Evolutionary conservation across 2,888 invertebrate species (phyloP), one percentile per base, ranked within the genome.

Genomic region (Thysanoteuthis rhombus): DNA sequence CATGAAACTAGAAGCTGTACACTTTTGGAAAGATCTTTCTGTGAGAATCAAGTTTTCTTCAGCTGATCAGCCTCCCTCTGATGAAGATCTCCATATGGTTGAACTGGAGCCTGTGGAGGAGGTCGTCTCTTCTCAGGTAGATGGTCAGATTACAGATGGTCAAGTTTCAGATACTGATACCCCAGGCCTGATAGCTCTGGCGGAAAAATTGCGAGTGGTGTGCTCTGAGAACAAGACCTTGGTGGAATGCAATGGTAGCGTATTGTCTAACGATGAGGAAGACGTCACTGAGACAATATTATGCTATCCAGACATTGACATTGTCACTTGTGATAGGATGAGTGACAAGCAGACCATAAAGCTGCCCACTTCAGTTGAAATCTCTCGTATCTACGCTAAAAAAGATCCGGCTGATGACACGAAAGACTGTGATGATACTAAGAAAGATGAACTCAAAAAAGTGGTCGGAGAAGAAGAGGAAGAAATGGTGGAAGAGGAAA

Each of bases 1-100:
- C 5, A 93, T 94, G 32, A 94, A 95, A 93, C 58, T 93, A 52
- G 94, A 95, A 92, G 94, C 94, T n/a, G 95, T 95, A 94, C 93
- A 94, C 22, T 95, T 95, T 93, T 95, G 95, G 95, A 93, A 94
- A 91, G 93, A 94, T 89, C 94, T 95, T 32, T 94, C 94, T 10
- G 92, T 90, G 39, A 93, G 93, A 32, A 93, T 94, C 38, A 94
- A 94, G 52, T 93, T 93, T 28, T 93, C 94, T 22, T 58, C 93
- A 3, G 92, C 92, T 32, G 94, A 93, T 92, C 32, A 93, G 75
- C 91, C 75, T 92, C 90, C 47, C 52, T 52, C 92, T 1, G 92
- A 92, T 45, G 92, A 92, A n/a, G 92, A 92, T 32, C 10, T 92
- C 19, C 39, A 39, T n/a, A 45, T 45, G 16, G 92, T 92, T 92